Conservation (phyloP, 2,888 invertebrate species). For the Lycocerus yunnanus region DNA sequence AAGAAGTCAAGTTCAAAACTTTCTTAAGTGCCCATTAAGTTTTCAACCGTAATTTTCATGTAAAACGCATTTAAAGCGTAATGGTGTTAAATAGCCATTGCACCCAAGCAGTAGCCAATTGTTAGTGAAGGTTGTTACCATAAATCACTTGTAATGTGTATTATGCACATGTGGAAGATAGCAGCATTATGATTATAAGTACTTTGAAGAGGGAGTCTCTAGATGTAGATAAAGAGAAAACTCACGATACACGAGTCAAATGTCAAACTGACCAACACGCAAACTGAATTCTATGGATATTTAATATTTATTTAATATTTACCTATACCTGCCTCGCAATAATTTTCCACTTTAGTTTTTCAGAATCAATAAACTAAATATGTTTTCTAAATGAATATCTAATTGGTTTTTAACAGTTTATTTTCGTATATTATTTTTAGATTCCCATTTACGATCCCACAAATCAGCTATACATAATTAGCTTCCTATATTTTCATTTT, state of each 20-base stretch:
- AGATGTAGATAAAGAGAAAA: conserved; percentile 38
- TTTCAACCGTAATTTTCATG: not conserved
- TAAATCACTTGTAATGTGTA: conserved; percentile 8
- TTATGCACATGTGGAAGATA: conserved; percentile 29
- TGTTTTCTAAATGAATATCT: not conserved
- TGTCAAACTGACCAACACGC: conserved; percentile 17
- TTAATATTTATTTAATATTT: conserved; percentile 1
- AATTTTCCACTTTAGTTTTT: not conserved
- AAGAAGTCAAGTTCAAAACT: not conserved
- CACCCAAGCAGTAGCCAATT: conserved; percentile 3
- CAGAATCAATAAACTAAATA: not conserved
- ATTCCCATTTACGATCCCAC: not conserved
- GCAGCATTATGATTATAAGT: conserved; percentile 35
- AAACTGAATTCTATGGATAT: conserved; percentile 3
- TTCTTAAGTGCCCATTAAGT: not conserved
- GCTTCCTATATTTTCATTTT: not conserved
- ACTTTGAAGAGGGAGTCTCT: conserved; percentile 22
- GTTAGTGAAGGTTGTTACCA: conserved; percentile 5
- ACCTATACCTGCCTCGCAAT: not conserved
- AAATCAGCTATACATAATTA: not conserved
- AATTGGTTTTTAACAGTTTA: not conserved
- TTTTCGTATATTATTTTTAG: not conserved
- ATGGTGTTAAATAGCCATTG: conserved; percentile 6
- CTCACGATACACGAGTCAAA: conserved; percentile 43
- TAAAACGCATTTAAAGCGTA: conserved; percentile 4